A percentile compares a stretch with the other conserved stretches of the same genome.
phyloP scores from a whole-genome alignment of 2,113 vertebrate species.

The Vombatus ursinus region DNA sequence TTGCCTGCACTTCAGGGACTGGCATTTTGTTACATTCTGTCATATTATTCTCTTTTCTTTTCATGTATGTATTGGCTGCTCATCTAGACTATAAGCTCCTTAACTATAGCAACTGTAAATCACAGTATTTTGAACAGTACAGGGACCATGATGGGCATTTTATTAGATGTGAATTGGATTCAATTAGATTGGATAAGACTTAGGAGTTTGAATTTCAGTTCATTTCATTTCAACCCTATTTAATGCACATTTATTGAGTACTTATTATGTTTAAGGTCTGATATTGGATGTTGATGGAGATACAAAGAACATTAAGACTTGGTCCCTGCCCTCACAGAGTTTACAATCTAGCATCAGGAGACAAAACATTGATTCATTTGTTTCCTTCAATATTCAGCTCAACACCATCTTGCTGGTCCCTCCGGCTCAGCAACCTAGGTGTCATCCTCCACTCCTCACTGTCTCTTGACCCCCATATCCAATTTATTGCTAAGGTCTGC shows the following conservation, averaged over 20 bases:
- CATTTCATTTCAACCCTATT: not conserved
- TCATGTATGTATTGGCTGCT: not conserved
- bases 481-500: not conserved
- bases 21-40: not conserved
- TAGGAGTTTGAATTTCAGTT: not conserved
- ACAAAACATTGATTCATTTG: not conserved
- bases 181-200: not conserved
- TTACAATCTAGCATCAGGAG: not conserved
- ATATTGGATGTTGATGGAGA: not conserved
- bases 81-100: not conserved
- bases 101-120: not conserved
- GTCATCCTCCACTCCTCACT: not conserved
- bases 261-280: not conserved
- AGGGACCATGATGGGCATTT: too few species aligned
- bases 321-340: not conserved
- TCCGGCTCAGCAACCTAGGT: not conserved
- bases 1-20: not conserved
- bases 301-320: not conserved
- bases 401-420: not conserved
- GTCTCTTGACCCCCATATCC: not conserved
- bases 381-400: not conserved
- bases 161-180: not conserved
- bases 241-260: not conserved
- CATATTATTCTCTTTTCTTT: not conserved
- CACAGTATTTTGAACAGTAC: not conserved